Evolutionary conservation across 2,888 invertebrate genomes (phyloP).

Genomic region (Amphimallon solstitiale): DNA sequence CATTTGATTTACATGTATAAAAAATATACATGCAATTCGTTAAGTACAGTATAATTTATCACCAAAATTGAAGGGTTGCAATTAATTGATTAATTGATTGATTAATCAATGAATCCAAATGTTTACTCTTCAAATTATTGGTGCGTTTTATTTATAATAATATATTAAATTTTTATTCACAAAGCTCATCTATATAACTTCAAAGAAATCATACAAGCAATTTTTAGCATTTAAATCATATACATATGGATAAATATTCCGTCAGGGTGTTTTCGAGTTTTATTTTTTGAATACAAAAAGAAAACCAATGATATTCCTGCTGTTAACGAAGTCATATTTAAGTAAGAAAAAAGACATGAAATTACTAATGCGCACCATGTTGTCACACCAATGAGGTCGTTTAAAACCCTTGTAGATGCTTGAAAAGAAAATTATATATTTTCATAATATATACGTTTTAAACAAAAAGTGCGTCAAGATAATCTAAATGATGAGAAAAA

Average conservation of each 20-base stretch:
- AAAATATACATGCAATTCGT: too few relatives aligned
- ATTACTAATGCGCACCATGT: constrained; percentile 56
- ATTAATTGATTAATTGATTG: not conserved
- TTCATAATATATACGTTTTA: constrained; percentile 45
- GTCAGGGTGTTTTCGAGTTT: constrained; percentile 17
- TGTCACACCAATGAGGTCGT: constrained; percentile 53
- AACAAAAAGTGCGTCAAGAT: constrained; percentile 67
- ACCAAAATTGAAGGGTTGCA: too few relatives aligned
- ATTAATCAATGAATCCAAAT: too few relatives aligned
- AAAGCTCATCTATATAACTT: too few relatives aligned
- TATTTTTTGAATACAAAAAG: constrained; percentile 7
- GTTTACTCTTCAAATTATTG: too few relatives aligned
- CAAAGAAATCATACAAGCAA: not conserved
- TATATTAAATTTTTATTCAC: too few relatives aligned
- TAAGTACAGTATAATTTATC: too few relatives aligned
- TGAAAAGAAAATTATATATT: constrained; percentile 50
- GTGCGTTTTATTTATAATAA: too few relatives aligned
- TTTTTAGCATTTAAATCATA: not conserved
- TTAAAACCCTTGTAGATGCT: constrained; percentile 53
- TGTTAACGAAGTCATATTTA: not conserved
- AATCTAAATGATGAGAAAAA: constrained; percentile 56
- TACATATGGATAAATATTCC: not conserved
- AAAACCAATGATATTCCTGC: too few relatives aligned
- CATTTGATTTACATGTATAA: too few relatives aligned
- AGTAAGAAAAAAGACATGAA: constrained; percentile 26